These are phyloP conservation scores for Ostrea edulis DNA, from an alignment of 1,140 invertebrate genomes.

Conservation along the genomic window DNA sequence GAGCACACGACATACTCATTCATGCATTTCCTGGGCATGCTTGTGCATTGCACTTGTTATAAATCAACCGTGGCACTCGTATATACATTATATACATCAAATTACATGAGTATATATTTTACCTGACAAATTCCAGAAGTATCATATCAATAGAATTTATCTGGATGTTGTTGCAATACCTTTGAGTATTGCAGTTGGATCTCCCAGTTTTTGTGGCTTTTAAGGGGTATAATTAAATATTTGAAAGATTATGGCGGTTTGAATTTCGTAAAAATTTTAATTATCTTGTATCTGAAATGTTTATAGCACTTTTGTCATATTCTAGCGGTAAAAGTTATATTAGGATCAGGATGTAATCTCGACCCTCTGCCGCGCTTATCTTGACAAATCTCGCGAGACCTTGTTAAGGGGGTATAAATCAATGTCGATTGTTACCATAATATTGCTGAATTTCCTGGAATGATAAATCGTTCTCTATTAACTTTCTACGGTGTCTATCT, in stretches of 20 bases:
- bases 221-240: slow-evolving; percentile 2
- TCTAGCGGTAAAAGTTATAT: slow-evolving; percentile 6
- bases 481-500: background rate
- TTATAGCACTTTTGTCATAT: slow-evolving; percentile 29
- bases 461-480: slow-evolving; percentile 37
- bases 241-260: background rate
- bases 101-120: slow-evolving; percentile 15
- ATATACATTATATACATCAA: slow-evolving; percentile 1
- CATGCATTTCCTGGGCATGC: too few species aligned
- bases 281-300: slow-evolving; percentile 30
- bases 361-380: background rate
- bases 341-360: background rate
- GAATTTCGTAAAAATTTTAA: background rate
- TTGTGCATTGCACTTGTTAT: background rate
- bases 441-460: slow-evolving; percentile 15
- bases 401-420: slow-evolving; percentile 31
- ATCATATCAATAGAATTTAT: background rate
- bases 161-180: background rate
- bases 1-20: too few species aligned
- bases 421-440: slow-evolving; percentile 34
- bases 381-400: slow-evolving; percentile 10
- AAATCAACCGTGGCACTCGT: slow-evolving; percentile 7
- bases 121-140: slow-evolving; percentile 29
- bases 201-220: background rate
- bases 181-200: background rate